phyloP scores from a whole-genome alignment of 2,888 invertebrate genomes.

The Seira ritae region DNA sequence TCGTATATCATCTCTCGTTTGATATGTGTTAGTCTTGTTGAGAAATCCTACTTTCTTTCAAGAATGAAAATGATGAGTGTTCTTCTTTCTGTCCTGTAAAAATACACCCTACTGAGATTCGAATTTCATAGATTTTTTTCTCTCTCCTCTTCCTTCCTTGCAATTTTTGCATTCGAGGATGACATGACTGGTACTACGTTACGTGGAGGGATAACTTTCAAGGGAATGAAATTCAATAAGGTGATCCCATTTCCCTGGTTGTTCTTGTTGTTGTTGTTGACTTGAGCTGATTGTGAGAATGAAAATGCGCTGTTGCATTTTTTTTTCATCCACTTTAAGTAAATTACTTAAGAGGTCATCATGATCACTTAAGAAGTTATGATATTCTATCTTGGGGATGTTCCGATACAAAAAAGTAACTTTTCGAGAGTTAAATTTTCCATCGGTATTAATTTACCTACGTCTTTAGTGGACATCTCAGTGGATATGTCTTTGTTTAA shows the following conservation, averaged over 20 bases:
- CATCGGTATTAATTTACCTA: neutral
- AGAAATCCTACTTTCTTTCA: slow-evolving; percentile 5
- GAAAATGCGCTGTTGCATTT: slow-evolving; percentile 50
- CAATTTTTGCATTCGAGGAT: slow-evolving; percentile 45
- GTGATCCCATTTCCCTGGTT: slow-evolving; percentile 47
- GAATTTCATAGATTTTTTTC: slow-evolving; percentile 12
- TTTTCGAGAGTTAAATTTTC: neutral
- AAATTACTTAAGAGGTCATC: slow-evolving; percentile 50
- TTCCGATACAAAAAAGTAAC: neutral
- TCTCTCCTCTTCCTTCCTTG: slow-evolving; percentile 16
- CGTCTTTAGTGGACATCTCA: neutral
- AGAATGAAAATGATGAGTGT: slow-evolving; percentile 40
- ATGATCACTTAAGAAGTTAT: slow-evolving; percentile 55
- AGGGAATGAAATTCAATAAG: slow-evolving; percentile 58
- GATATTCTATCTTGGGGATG: neutral
- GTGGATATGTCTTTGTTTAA: too few relatives aligned
- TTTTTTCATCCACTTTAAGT: slow-evolving; percentile 19
- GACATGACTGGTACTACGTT: slow-evolving; percentile 52
- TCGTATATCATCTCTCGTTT: too few relatives aligned
- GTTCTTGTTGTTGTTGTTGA: slow-evolving; percentile 29
- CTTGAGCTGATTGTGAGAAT: slow-evolving; percentile 19
- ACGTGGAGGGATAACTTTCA: slow-evolving; percentile 34
- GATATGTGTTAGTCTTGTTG: neutral
- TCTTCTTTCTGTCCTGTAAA: slow-evolving; percentile 19
- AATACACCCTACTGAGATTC: neutral